phyloP scores from a whole-genome alignment of 2,113 vertebrate species.

The Menura novaehollandiae region DNA sequence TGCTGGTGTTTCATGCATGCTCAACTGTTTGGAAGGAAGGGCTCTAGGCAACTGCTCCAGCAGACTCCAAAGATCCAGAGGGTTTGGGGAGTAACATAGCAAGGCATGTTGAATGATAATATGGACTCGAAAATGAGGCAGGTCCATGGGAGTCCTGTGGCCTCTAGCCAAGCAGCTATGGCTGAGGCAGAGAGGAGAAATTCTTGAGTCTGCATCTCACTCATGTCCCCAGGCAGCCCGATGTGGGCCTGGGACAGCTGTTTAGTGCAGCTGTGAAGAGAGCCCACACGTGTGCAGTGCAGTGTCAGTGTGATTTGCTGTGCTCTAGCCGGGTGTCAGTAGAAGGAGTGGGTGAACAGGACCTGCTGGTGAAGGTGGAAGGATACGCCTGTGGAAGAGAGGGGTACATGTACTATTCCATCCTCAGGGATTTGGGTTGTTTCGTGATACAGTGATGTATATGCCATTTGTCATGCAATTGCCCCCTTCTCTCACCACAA shows the following conservation, averaged over 20 bases:
- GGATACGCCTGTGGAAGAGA: fast-evolving
- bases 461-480: neutral
- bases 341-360: neutral
- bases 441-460: neutral
- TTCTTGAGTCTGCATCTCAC: neutral
- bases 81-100: neutral
- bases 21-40: neutral
- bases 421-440: neutral
- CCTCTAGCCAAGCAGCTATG: neutral
- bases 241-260: neutral
- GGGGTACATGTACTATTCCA: neutral
- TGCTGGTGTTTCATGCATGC: neutral
- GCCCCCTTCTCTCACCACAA: neutral
- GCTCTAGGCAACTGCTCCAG: neutral
- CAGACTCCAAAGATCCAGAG: neutral
- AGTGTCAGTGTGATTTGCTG: neutral
- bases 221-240: neutral
- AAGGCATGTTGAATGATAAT: neutral
- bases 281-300: neutral
- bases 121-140: neutral
- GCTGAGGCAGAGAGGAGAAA: neutral
- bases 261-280: neutral
- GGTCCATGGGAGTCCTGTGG: neutral
- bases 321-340: neutral
- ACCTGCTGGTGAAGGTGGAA: neutral